Evolutionary conservation across 2,113 vertebrate species (phyloP).

Genomic region (Larimichthys polyactis): DNA sequence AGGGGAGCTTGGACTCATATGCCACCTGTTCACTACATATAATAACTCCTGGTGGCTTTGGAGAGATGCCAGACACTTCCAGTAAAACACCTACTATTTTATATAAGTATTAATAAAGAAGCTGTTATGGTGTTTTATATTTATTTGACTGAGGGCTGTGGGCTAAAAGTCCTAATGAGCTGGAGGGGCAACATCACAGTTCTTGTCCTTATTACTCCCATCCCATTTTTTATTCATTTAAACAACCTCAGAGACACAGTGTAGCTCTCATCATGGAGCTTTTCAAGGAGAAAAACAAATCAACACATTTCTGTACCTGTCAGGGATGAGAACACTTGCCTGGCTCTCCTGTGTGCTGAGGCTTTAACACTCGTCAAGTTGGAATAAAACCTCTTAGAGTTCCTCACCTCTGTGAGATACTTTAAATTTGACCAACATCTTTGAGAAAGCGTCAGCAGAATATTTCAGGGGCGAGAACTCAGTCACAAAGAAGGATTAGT

Average conservation of each 20-base stretch:
- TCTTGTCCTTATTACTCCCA: constrained; percentile 13
- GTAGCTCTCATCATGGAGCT: constrained; percentile 35
- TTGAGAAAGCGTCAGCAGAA: constrained; percentile 28
- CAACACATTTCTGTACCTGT: constrained; percentile 63
- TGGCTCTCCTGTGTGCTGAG: constrained; percentile 40
- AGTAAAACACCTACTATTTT: constrained; percentile 40
- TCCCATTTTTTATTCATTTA: constrained; percentile 45
- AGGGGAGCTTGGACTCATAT: constrained; percentile 12
- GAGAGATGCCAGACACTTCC: constrained; percentile 49
- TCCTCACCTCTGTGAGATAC: constrained; percentile 32
- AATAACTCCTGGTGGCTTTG: constrained; percentile 48
- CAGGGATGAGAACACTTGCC: constrained; percentile 47
- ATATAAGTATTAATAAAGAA: constrained; percentile 43
- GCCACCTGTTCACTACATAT: constrained; percentile 41
- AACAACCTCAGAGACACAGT: constrained; percentile 25
- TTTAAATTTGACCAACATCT: constrained; percentile 41
- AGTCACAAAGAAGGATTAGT: not conserved
- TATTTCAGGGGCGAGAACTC: constrained; percentile 4
- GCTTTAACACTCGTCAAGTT: constrained; percentile 71
- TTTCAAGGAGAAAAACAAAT: constrained; percentile 60
- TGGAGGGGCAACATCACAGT: constrained; percentile 21
- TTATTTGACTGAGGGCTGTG: not conserved
- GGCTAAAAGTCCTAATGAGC: constrained; percentile 49
- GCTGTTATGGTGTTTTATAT: constrained; percentile 39
- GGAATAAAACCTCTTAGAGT: constrained; percentile 29